Percentiles rank a stretch among this genome's conserved stretches.
Evolutionary conservation across 2,888 invertebrate genomes (phyloP).

Genomic region (Trilocha varians): DNA sequence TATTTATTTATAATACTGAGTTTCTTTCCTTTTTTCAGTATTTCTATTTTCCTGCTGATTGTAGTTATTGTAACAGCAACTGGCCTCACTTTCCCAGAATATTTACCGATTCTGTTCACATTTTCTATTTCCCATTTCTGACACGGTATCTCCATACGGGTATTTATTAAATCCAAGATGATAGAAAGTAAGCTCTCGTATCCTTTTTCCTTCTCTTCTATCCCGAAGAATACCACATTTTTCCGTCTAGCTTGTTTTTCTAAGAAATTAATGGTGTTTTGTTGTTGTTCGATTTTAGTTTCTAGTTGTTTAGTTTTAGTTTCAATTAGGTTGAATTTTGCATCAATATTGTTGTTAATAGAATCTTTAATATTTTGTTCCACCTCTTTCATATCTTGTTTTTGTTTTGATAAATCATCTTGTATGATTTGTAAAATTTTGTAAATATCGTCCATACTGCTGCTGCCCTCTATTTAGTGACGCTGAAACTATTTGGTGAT

Average conservation of each 20-base stretch:
- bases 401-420: slow-evolving; percentile 13
- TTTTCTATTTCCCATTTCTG: slow-evolving; percentile 7
- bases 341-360: slow-evolving; percentile 17
- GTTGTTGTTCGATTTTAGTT: slow-evolving; percentile 18
- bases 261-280: slow-evolving; percentile 15
- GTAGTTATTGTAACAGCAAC: slow-evolving; percentile 9
- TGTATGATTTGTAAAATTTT: slow-evolving; percentile 13
- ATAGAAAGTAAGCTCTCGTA: slow-evolving; percentile 1
- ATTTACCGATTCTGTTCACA: slow-evolving; percentile 3
- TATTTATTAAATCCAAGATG: no score
- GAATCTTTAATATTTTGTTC: slow-evolving; percentile 17
- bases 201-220: slow-evolving; percentile 14
- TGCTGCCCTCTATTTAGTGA: no score
- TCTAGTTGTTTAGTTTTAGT: slow-evolving; percentile 12
- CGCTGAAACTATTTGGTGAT: no score
- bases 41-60: slow-evolving; percentile 13
- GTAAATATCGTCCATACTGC: slow-evolving; percentile 7
- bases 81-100: slow-evolving; percentile 4
- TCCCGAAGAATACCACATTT: no score
- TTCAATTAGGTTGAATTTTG: slow-evolving; percentile 13
- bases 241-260: slow-evolving; percentile 15
- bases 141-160: background rate
- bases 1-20: slow-evolving; percentile 9
- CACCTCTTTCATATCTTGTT: slow-evolving; percentile 16
- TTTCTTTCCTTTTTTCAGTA: slow-evolving; percentile 14